phyloP scores from a whole-genome alignment of 1,140 invertebrate species.

The Batillaria attramentaria region DNA sequence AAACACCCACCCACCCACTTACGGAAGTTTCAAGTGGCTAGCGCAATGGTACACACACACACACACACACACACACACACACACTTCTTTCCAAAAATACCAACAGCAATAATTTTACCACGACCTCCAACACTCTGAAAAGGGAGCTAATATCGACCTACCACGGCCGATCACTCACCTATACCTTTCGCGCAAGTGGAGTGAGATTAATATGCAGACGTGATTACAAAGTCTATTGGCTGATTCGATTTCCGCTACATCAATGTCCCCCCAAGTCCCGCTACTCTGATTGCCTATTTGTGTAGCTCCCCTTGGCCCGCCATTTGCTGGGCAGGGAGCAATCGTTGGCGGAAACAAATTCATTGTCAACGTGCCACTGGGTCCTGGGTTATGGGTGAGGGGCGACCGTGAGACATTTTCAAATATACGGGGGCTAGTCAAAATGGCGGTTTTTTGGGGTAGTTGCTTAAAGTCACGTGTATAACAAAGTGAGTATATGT shows the following conservation, averaged over 20 bases:
- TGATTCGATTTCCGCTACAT: conserved; percentile 2
- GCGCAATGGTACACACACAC: not conserved
- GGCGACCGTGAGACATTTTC: too few species aligned
- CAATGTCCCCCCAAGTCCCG: not conserved
- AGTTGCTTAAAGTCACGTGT: too few species aligned
- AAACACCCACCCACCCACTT: too few species aligned
- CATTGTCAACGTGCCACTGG: too few species aligned
- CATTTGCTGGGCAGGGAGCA: too few species aligned
- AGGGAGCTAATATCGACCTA: not conserved
- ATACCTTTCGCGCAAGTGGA: not conserved
- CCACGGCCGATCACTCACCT: not conserved
- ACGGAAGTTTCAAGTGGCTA: too few species aligned
- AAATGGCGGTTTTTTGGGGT: too few species aligned
- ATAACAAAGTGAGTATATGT: too few species aligned
- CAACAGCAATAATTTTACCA: not conserved
- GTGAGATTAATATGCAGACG: not conserved
- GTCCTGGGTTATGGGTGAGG: too few species aligned
- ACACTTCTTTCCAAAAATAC: too few species aligned
- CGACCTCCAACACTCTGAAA: not conserved
- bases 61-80: not conserved
- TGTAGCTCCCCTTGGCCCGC: not conserved
- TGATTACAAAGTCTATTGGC: not conserved
- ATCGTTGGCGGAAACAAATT: too few species aligned
- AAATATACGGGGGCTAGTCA: too few species aligned
- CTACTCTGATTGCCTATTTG: not conserved